Base-by-base conservation (phyloP, 2,888 invertebrate genomes). In the Blastobasis adustella region DNA sequence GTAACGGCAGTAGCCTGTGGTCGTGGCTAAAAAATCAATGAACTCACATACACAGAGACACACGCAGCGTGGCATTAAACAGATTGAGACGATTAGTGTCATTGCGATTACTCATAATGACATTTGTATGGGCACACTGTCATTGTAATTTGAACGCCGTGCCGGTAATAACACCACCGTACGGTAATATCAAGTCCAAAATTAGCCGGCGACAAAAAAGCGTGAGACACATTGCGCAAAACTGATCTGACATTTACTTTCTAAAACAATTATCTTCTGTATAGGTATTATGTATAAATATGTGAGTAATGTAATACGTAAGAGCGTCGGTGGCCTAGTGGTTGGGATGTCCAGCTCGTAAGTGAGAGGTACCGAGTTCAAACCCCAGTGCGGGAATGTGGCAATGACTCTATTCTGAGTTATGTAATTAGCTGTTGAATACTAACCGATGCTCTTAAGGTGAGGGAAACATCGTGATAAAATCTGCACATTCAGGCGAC, bases 41-140 rank as follows among this genome's bases (percentile, higher is more conserved):
- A 65, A 65, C 41, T 40, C 9, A 23, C 23, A 23, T 40, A 42
- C 9, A 42, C 9, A 42, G 42, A 42, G 10, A 23, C 23, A 23
- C 23, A 23, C 62, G 63, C 63, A 68, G 61, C 60, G 62, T 63
- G 60, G 59, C 63, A 66, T 70, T 66, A 67, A 63, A 61, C 63
- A 63, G 58, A 66, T 64, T 61, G 58, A 55, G 59, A 56, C 71
- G 68, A 82, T 81, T 79, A 79, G 73, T 75, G 80, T 77, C 77
- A 77, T 67, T 66, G 62, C 63, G 69, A 80, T 79, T 72, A 73
- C 67, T 57, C 56, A 58, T 67, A 69, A 71, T 67, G 66, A 65
- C 70, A 60, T 67, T 70, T 66, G 62, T 68, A 69, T 56, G 62
- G 57, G 65, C 60, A 63, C 60, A 63, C 61, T 65, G 65, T 62